These are phyloP conservation scores for Tanypteryx hageni DNA, from an alignment of 2,888 invertebrate genomes.

Conservation along the genomic window DNA sequence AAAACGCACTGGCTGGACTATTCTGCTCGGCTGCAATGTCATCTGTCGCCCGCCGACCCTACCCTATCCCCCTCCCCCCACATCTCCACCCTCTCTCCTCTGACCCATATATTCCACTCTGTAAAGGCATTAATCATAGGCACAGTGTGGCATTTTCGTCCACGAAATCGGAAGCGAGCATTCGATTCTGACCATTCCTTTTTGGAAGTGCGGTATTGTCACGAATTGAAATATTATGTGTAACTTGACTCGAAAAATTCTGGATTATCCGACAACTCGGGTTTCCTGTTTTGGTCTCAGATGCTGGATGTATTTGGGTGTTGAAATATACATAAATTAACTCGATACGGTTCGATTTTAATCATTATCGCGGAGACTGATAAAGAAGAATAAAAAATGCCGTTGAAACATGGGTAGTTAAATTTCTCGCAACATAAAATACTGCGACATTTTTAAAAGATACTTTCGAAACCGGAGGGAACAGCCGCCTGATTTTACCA, in stretches of 20 bases:
- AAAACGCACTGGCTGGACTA: slow-evolving; percentile 13
- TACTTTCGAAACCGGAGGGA: too few relatives aligned
- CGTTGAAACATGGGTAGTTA: too few relatives aligned
- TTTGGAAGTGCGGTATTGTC: background rate
- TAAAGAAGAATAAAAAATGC: too few relatives aligned
- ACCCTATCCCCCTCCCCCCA: background rate
- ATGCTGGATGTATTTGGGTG: too few relatives aligned
- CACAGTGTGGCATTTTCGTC: background rate
- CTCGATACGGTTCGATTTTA: too few relatives aligned
- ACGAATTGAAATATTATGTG: background rate
- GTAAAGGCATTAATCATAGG: slow-evolving; percentile 5
- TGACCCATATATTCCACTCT: background rate
- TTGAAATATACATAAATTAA: too few relatives aligned
- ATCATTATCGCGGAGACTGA: too few relatives aligned
- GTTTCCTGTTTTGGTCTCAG: background rate
- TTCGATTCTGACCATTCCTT: background rate
- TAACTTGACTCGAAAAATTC: background rate
- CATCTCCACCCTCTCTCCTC: background rate
- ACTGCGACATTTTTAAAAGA: too few relatives aligned
- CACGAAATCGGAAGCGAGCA: background rate
- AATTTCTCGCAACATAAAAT: too few relatives aligned
- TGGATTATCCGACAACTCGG: background rate
- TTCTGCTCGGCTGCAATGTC: background rate
- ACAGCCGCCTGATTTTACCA: too few relatives aligned
- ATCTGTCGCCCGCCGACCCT: background rate